phyloP scores from a whole-genome alignment of 1,140 invertebrate genomes.

The Brachionus angularis region DNA sequence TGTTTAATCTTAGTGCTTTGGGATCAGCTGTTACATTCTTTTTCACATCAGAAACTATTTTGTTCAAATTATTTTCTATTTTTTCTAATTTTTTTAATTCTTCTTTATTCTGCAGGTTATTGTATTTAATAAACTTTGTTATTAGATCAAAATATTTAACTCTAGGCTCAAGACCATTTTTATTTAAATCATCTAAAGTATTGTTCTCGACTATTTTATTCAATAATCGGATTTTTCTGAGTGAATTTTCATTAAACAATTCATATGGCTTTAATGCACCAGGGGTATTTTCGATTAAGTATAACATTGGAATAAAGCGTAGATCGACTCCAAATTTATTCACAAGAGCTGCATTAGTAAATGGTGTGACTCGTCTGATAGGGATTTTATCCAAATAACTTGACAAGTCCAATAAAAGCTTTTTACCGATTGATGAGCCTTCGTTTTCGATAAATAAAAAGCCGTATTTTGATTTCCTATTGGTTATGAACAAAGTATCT shows the following conservation, averaged over 20 bases:
- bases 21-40: too few relatives aligned
- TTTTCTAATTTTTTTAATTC: too few relatives aligned
- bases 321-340: not conserved
- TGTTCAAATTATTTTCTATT: too few relatives aligned
- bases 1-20: not conserved
- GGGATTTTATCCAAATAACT: not conserved
- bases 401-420: conserved; percentile 31
- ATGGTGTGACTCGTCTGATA: not conserved
- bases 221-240: too few relatives aligned
- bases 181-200: too few relatives aligned
- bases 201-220: too few relatives aligned
- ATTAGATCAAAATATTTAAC: too few relatives aligned
- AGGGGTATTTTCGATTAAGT: not conserved
- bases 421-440: not conserved
- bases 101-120: too few relatives aligned
- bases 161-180: too few relatives aligned
- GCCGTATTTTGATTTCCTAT: not conserved
- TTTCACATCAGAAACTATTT: too few relatives aligned
- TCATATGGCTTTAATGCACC: not conserved
- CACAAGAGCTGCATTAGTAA: not conserved
- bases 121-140: too few relatives aligned
- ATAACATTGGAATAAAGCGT: not conserved
- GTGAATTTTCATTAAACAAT: too few relatives aligned
- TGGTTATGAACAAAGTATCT: not conserved
- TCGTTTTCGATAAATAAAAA: conserved; percentile 29